Percentiles rank a stretch among this genome's conserved stretches.
Evolutionary conservation across 2,888 invertebrate species (phyloP).

Genomic region (Metacarcinus magister): DNA sequence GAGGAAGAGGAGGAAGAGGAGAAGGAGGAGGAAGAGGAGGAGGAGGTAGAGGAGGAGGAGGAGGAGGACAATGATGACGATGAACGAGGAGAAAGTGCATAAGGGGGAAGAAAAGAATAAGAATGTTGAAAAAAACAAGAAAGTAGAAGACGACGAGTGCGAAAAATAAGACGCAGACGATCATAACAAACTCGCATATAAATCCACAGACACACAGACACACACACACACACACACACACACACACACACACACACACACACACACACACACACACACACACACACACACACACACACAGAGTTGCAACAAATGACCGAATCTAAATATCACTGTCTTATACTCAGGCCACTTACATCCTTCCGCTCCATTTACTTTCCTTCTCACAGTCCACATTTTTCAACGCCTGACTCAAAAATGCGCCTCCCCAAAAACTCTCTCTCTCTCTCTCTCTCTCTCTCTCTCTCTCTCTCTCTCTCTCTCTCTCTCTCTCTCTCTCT

Average conservation of each 20-base stretch:
- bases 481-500: constrained; percentile 5
- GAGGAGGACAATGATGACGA: background rate
- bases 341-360: background rate
- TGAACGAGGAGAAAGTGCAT: background rate
- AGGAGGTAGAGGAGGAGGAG: background rate
- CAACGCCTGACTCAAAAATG: background rate
- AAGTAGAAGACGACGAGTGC: background rate
- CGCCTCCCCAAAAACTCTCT: background rate
- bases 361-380: constrained; percentile 18
- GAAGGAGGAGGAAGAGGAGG: background rate
- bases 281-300: background rate
- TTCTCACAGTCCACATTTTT: background rate
- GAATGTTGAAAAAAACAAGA: background rate
- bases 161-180: background rate
- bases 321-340: background rate
- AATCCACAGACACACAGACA: too few species aligned
- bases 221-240: background rate
- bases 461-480: constrained; percentile 28
- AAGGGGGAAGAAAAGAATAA: background rate
- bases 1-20: background rate
- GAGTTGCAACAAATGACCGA: background rate
- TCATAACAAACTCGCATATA: too few species aligned
- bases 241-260: background rate
- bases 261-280: background rate
- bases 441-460: constrained; percentile 15